A percentile compares a stretch with the other conserved stretches of the same genome.
Conservation (phyloP, 1,140 invertebrate species). For the Schlechtendalia chinensis region DNA sequence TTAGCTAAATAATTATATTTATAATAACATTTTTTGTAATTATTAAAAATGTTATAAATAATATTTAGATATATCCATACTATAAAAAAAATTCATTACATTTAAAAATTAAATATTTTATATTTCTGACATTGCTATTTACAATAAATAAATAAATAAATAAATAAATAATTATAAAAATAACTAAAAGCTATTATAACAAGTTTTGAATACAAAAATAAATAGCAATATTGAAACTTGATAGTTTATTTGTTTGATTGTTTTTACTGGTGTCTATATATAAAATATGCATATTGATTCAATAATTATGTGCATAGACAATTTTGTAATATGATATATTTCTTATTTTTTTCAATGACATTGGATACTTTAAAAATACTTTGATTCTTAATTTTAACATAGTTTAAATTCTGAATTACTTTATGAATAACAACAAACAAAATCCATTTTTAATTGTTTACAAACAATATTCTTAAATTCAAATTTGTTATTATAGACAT, state of each 20-base stretch:
- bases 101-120: background rate
- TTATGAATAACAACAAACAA: background rate
- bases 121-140: background rate
- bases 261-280: background rate
- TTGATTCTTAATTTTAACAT: background rate
- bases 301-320: background rate
- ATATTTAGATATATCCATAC: background rate
- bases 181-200: background rate
- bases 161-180: background rate
- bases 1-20: too few relatives aligned
- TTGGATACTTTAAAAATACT: background rate
- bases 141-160: too few relatives aligned
- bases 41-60: background rate
- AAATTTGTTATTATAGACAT: background rate
- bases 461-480: background rate
- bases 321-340: background rate
- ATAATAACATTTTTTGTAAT: too few relatives aligned
- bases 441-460: background rate
- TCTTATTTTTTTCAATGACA: background rate
- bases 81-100: background rate
- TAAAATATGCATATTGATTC: too few relatives aligned
- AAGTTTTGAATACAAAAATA: background rate
- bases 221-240: constrained; percentile 2
- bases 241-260: background rate
- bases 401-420: background rate